Evolutionary conservation across 92 coral and sea anemone species (phyloP).

Genomic region (Palythoa heliodiscus): DNA sequence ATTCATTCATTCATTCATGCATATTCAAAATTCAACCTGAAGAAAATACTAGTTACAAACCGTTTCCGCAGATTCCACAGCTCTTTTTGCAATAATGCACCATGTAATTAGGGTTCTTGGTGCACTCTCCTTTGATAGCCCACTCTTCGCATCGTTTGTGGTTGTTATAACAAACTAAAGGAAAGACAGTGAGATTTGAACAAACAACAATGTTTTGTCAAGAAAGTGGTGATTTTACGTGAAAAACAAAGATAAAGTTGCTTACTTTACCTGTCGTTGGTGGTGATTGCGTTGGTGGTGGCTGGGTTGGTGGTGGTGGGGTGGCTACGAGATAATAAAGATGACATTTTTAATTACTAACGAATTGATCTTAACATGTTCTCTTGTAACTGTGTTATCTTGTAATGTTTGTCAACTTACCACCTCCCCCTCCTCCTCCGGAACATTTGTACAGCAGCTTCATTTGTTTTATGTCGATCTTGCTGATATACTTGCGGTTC

Average conservation of each 20-base stretch:
- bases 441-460: slow-evolving; percentile 14
- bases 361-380: too few species aligned
- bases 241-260: background rate
- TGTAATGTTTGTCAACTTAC: too few species aligned
- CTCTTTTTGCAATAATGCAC: background rate
- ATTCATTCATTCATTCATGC: too few species aligned
- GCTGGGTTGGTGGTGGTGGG: too few species aligned
- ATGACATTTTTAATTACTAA: too few species aligned
- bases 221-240: background rate
- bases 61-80: slow-evolving; percentile 1
- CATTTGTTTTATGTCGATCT: slow-evolving; percentile 25
- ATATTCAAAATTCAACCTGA: too few species aligned
- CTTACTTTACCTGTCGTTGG: too few species aligned
- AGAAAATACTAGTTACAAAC: background rate
- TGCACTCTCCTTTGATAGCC: slow-evolving; percentile 20
- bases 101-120: slow-evolving; percentile 12
- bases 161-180: background rate
- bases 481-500: slow-evolving; percentile 1
- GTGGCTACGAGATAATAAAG: background rate
- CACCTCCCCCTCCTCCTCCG: background rate
- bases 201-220: too few species aligned
- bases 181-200: background rate
- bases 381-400: too few species aligned
- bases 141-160: background rate
- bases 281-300: background rate